A percentile compares a stretch with the other conserved stretches of the same genome.
Conservation (phyloP, 1,140 invertebrate genomes). For the Bradysia coprophila region DNA sequence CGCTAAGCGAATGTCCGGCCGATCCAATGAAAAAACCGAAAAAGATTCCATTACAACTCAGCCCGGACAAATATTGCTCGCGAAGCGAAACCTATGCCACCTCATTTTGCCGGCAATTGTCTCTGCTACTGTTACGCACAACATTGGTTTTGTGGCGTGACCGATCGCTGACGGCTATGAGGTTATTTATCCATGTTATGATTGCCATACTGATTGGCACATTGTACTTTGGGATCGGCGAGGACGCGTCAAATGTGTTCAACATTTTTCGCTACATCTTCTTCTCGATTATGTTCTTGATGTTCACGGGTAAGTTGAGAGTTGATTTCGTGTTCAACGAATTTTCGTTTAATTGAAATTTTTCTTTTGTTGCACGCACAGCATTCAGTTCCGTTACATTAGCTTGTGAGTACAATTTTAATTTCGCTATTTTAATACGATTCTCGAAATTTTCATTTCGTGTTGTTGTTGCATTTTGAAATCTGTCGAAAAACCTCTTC, state of each 20-base stretch:
- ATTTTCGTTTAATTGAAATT: too few relatives aligned
- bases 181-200: slow-evolving; percentile 51
- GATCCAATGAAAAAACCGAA: not conserved
- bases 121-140: slow-evolving; percentile 38
- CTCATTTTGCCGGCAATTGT: slow-evolving; percentile 44
- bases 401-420: slow-evolving; percentile 51
- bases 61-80: too few relatives aligned
- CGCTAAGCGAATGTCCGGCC: not conserved
- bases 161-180: slow-evolving; percentile 42
- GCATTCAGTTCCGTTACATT: slow-evolving; percentile 73
- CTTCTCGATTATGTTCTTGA: slow-evolving; percentile 66
- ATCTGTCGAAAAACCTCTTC: too few relatives aligned
- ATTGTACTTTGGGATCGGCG: slow-evolving; percentile 64
- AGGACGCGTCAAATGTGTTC: slow-evolving; percentile 48
- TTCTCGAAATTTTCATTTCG: slow-evolving; percentile 3
- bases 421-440: too few relatives aligned
- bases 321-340: too few relatives aligned
- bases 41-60: slow-evolving; percentile 5
- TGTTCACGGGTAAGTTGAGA: too few relatives aligned
- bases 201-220: slow-evolving; percentile 63
- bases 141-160: slow-evolving; percentile 34
- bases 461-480: too few relatives aligned
- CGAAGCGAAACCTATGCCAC: slow-evolving; percentile 25
- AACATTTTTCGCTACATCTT: slow-evolving; percentile 65
- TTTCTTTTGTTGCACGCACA: too few relatives aligned